phyloP scores from a whole-genome alignment of 2,797 vertebrate genomes.

The Coreius guichenoti region DNA sequence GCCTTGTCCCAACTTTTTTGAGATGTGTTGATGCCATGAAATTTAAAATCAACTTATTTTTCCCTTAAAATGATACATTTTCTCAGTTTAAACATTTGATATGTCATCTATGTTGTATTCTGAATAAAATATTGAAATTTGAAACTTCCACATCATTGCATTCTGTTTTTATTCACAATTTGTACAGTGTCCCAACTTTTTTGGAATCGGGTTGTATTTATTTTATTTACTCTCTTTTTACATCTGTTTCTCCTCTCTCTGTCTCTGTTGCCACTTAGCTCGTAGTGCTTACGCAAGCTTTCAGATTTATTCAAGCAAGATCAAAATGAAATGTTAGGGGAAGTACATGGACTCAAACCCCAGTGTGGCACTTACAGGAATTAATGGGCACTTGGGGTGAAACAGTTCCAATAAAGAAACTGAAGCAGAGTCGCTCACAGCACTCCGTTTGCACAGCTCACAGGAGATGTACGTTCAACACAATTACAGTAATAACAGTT shows the following conservation, averaged over 20 bases:
- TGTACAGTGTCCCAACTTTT: too few species aligned
- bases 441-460: not conserved
- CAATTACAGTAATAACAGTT: not conserved
- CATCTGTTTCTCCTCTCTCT: conserved; percentile 25
- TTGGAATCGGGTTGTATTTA: too few species aligned
- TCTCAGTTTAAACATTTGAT: too few species aligned
- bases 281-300: not conserved
- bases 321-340: conserved; percentile 25
- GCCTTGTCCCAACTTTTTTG: too few species aligned
- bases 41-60: too few species aligned
- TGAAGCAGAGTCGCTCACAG: not conserved
- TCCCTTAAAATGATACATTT: too few species aligned
- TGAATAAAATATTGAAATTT: too few species aligned
- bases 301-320: conserved; percentile 8
- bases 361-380: conserved; percentile 36
- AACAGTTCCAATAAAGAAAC: not conserved
- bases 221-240: not conserved
- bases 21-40: too few species aligned
- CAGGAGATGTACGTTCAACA: not conserved
- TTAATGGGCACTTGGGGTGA: not conserved
- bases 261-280: conserved; percentile 9
- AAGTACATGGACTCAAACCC: conserved; percentile 14
- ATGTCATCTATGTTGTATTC: too few species aligned
- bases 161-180: too few species aligned
- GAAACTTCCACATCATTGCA: too few species aligned